These are phyloP conservation scores for Cotesia congregata DNA, from an alignment of 2,888 invertebrate genomes.

Conservation along the genomic window DNA sequence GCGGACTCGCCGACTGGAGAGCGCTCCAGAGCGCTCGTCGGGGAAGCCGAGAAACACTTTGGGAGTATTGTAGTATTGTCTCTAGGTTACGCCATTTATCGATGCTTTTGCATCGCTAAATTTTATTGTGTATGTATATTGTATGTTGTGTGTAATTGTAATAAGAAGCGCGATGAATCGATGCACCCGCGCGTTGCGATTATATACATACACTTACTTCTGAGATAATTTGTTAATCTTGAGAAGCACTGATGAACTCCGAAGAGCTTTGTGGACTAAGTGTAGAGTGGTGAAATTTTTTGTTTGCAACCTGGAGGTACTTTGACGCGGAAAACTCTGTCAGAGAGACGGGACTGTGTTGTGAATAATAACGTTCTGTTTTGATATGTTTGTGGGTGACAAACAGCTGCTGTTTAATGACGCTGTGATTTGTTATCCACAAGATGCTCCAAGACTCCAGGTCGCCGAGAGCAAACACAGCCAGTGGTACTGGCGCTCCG, in stretches of 20 bases:
- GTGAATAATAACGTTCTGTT: conserved; percentile 17
- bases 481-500: conserved; percentile 33
- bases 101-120: conserved; percentile 17
- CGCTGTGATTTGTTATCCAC: conserved; percentile 31
- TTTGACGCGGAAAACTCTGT: conserved; percentile 9
- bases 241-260: not conserved
- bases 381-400: conserved; percentile 40
- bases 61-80: conserved; percentile 6
- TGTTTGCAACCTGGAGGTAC: not conserved
- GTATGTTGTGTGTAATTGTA: not conserved
- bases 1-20: not conserved
- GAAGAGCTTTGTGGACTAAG: not conserved
- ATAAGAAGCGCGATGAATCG: conserved; percentile 37
- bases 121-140: not conserved
- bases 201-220: conserved; percentile 24
- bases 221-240: not conserved
- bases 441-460: conserved; percentile 46
- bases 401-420: conserved; percentile 32
- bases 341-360: conserved; percentile 14
- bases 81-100: conserved; percentile 27
- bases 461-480: conserved; percentile 36
- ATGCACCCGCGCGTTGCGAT: conserved; percentile 35
- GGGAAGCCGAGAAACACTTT: not conserved
- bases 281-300: not conserved
- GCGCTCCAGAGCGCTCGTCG: conserved; percentile 25